These are phyloP conservation scores for Vidua chalybeata DNA, from an alignment of 2,113 vertebrate species.

Conservation along the genomic window DNA sequence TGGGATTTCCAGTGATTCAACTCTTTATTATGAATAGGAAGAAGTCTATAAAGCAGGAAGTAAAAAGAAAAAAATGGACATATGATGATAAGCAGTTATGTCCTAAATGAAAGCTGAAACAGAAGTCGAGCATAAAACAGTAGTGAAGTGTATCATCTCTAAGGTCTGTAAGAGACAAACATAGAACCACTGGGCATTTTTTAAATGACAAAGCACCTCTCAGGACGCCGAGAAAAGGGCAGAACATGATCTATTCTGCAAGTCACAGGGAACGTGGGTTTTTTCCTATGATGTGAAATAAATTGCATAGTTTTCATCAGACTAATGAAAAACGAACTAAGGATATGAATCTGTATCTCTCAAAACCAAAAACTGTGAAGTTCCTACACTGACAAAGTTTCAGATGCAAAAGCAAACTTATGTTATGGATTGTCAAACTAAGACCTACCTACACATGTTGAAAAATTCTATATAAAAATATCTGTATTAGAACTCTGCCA, in stretches of 20 bases:
- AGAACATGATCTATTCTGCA: neutral
- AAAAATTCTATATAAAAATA: neutral
- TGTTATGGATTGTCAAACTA: neutral
- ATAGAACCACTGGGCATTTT: neutral
- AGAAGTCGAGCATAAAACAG: neutral
- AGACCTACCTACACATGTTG: neutral
- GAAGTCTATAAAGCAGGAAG: slow-evolving; percentile 53
- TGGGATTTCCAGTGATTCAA: slow-evolving; percentile 66
- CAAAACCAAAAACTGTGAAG: neutral
- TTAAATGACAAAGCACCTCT: neutral
- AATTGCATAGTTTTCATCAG: neutral
- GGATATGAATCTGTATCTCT: neutral
- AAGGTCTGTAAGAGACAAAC: neutral
- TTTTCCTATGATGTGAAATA: neutral
- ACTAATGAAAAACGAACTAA: neutral
- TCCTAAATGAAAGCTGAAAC: slow-evolving; percentile 17
- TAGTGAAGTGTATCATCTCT: neutral
- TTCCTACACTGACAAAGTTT: neutral
- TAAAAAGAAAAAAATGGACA: neutral
- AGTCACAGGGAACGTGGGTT: neutral
- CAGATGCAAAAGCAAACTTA: neutral
- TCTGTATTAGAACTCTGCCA: neutral
- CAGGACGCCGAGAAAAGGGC: neutral
- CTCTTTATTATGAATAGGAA: slow-evolving; percentile 45
- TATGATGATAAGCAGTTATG: neutral